Evolutionary conservation across 64 coral and sea anemone species (phyloP), one percentile per base, ranked within the genome.

Genomic region (Porites lutea): DNA sequence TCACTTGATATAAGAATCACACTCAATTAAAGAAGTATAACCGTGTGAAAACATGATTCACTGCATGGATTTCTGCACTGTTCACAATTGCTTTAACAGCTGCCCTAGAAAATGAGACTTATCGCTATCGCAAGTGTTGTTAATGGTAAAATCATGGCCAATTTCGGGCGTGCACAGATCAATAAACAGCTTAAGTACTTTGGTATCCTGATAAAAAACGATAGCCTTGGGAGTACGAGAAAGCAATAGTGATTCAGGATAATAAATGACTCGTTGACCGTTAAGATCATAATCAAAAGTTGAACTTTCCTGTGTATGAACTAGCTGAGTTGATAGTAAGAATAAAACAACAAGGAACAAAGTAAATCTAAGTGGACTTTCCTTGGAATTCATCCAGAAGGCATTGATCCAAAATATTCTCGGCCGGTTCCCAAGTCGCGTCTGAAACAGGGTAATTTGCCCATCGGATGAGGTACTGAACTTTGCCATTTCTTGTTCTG

Each of bases 381-480:
- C 48, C 65, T 7, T 67, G 61, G 68, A 84, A 84, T 49, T 67
- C 13, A 1, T 84, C 48, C 2, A 85, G 19, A 13, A 85, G 46
- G 7, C 82, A 63, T 15, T 15, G 73, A n/a, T 93, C 83, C 65
- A 93, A 46, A 14, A 93, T 79, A 9, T 93, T 93, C 2, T 48
- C 60, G 2, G 44, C 48, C 11, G 91, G 91, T 46, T 93, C 91
- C 91, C 82, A 87, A 0, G 82, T 70, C 6, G 75, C 64, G 2
- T 86, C 71, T 10, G 58, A 60, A 11, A 18, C 13, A 0, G 90
- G 23, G 45, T 86, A 92, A 5, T 43, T 67, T 19, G 49, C 72
- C 90, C 90, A 92, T 86, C 86, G 86, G 23, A 92, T 71, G 14
- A 92, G 23, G 59, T 77, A 86, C 54, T 92, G 70, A 12, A 65